Conservation (phyloP, 2,888 invertebrate genomes). For the Capitulum mitella region DNA sequence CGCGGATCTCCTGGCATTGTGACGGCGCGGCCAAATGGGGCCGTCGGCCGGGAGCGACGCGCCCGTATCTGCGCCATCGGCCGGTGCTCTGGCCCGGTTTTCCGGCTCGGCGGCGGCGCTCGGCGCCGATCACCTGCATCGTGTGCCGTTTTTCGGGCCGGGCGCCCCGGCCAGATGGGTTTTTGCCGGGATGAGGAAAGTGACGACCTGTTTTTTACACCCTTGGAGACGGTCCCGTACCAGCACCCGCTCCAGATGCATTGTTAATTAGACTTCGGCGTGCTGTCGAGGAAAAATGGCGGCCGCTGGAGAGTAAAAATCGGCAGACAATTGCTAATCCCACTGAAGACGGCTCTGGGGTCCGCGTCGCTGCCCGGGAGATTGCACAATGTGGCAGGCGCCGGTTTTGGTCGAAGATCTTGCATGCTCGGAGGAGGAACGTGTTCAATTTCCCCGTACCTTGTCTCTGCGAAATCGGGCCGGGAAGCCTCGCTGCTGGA, state of each 20-base stretch:
- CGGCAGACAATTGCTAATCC: not conserved
- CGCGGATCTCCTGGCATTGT: no score
- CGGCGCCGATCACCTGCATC: no score
- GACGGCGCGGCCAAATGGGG: no score
- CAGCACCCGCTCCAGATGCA: not conserved
- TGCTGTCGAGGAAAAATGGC: conserved; percentile 6
- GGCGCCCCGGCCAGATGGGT: not conserved
- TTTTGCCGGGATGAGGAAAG: conserved; percentile 10
- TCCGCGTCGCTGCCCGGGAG: not conserved
- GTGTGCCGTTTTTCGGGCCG: no score
- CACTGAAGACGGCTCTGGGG: not conserved
- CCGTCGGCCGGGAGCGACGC: no score
- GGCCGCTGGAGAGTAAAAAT: not conserved
- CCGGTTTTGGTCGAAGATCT: not conserved
- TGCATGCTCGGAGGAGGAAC: not conserved
- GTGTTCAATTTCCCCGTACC: not conserved
- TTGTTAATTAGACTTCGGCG: not conserved
- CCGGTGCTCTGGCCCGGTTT: no score
- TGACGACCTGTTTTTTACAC: not conserved
- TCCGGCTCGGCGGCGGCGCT: no score
- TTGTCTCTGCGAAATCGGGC: not conserved
- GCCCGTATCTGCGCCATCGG: no score
- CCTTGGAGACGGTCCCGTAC: not conserved
- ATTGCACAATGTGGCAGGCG: not conserved
- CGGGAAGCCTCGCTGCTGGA: no score